These are phyloP conservation scores for Grammomys dolichurus DNA, from an alignment of 2,113 vertebrate species.

Conservation along the genomic window DNA sequence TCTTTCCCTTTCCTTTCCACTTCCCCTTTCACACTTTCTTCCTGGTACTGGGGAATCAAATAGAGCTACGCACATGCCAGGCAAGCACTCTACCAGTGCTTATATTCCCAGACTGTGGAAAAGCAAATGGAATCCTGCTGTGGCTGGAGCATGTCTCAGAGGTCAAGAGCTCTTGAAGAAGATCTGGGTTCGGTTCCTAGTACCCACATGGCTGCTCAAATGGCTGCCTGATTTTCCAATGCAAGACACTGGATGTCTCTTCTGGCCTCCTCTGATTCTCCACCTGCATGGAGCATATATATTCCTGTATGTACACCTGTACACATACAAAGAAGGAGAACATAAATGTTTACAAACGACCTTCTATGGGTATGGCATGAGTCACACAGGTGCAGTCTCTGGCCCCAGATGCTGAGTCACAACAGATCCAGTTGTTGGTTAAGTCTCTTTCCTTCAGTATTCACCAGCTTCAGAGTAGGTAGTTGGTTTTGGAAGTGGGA, in stretches of 20 bases:
- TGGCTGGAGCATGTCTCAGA: background rate
- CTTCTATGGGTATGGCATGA: background rate
- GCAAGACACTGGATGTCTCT: background rate
- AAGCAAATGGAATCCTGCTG: background rate
- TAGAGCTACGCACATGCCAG: background rate
- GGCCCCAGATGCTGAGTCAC: background rate
- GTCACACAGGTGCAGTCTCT: background rate
- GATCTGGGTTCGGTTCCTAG: background rate
- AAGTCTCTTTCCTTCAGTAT: background rate
- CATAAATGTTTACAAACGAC: background rate
- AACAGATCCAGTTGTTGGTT: background rate
- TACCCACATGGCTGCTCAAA: background rate
- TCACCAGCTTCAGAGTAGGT: background rate
- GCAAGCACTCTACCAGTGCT: background rate
- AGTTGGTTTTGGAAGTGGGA: background rate
- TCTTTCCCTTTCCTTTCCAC: background rate
- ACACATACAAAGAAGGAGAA: background rate
- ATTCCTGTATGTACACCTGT: no score
- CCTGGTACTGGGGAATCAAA: background rate
- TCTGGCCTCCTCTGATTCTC: background rate
- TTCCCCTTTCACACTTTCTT: background rate
- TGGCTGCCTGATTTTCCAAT: background rate
- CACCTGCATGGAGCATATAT: background rate
- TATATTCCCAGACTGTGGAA: background rate
- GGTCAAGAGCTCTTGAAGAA: no score